A percentile compares a stretch with the other conserved stretches of the same genome.
These are phyloP conservation scores for Nylanderia fulva DNA, from an alignment of 1,140 invertebrate species.

Conservation along the genomic window DNA sequence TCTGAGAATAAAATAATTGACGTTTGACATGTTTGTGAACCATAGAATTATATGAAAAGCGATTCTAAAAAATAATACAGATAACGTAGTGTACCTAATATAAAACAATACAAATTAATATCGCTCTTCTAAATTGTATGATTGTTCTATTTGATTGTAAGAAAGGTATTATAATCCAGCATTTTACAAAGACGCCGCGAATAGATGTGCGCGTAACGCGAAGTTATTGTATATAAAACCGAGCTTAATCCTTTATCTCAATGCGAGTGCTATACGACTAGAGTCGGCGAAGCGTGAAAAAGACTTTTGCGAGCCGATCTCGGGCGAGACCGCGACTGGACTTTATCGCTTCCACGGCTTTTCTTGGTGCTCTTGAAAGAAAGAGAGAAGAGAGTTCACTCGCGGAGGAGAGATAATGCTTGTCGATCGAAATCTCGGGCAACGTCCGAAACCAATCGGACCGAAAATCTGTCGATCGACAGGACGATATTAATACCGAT, in stretches of 20 bases:
- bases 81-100: neutral
- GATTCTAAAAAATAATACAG: neutral
- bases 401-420: constrained; percentile 9
- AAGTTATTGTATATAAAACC: constrained; percentile 63
- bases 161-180: neutral
- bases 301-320: constrained; percentile 68
- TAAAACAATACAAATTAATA: neutral
- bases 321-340: constrained; percentile 56
- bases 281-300: constrained; percentile 69
- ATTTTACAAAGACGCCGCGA: neutral
- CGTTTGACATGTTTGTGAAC: neutral
- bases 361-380: constrained; percentile 63
- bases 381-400: constrained; percentile 11
- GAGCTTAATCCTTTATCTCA: constrained; percentile 71
- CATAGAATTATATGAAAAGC: neutral
- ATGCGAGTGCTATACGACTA: constrained; percentile 53
- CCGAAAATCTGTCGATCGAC: constrained; percentile 52
- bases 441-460: constrained; percentile 56
- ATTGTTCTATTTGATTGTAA: neutral
- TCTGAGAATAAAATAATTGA: neutral
- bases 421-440: neutral
- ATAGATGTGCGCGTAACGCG: constrained; percentile 32
- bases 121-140: neutral
- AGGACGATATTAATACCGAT: constrained; percentile 39
- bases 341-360: constrained; percentile 69